Base-by-base conservation (phyloP, 2,113 vertebrate species). In the Mobula birostris region DNA sequence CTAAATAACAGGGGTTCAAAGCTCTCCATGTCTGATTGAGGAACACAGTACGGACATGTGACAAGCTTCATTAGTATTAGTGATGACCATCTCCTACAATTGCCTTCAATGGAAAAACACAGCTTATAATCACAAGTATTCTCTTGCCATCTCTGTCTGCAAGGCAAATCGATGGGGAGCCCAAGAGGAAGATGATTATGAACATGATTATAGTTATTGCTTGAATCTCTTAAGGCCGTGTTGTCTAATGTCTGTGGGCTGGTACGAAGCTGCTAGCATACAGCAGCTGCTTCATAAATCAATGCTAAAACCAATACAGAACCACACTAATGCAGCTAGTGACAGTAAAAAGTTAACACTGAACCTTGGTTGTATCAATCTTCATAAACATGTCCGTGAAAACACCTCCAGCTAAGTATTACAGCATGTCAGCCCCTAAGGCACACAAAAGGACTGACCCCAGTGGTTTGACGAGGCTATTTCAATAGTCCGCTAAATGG, bases 341-440 rank as follows among this genome's bases (percentile, higher is more conserved):
- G 97, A 96, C 95, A 96, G 96, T 95, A 96, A 95, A 90, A 97
- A 95, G 96, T 97, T 96, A 97, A 95, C 96, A 95, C 94, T 21
- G 95, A 96, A 94, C 96, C 95, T 95, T 95, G 94, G 83, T 94
- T 95, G 95, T 95, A 97, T 96, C 96, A 96, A 96, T 97, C 97
- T 96, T 97, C 95, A 96, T 96, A 96, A 97, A 96, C 48, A 95
- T 96, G 97, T 95, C 95, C 95, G 94, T 93, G 94, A 95, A 94
- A 95, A 6, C 94, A 95, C 95, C 95, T 96, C 94, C 27, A 40
- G 77, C 2, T 94, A 94, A 76, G 19, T 15, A 94, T 95, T 94
- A 95, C 93, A 78, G 94, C 0, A 76, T 94, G 76, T 36, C 95
- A 83, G 85, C 93, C 21, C 6, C 94, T 96, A 97, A 96, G 94